Base-by-base conservation (phyloP, 2,888 invertebrate genomes). In the Nymphalis urticae region DNA sequence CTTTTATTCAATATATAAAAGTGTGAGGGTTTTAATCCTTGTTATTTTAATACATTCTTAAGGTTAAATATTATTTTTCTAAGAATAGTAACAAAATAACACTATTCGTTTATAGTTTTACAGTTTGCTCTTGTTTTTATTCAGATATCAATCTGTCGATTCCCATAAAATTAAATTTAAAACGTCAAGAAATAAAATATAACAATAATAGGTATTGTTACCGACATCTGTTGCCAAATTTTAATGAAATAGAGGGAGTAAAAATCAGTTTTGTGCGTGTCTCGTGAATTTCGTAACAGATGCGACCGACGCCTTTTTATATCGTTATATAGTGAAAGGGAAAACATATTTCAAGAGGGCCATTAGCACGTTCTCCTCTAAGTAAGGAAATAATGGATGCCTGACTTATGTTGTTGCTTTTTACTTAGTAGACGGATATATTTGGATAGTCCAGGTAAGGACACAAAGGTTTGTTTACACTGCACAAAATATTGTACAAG, bases 281-380 rank as follows among this genome's bases (percentile, higher is more conserved):
- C 72, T 70, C 73, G 71, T 70, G 70, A 74, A 73, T 71, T 72
- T 27, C 69, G 75, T 69, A 70, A 71, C 73, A 75, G 72, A 71
- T 74, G 76, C 68, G 66, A 54, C 24, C 59, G 75, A 76, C 77
- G 71, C 60, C 64, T 72, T 73, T 75, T 74, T 65, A 68, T 69
- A 72, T 66, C 65, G 68, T 70, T 50, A 69, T 59, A 67, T 71
- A 73, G 61, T 66, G 53, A 69, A 70, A 72, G 69, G 66, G 65
- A 71, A 70, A 72, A 72, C 73, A 75, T 76, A 73, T 74, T 73
- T 76, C 75, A 76, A 72, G 74, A 69, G 62, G 68, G 63, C 77
- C 74, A 75, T 75, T 77, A 77, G 71, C 75, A 76, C 75, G 77
- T 75, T 68, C 65, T 69, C 61, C 47, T 62, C 67, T 66, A 64